Percentiles rank a stretch among this genome's conserved stretches.
These are phyloP conservation scores for Palythoa grandiflora DNA, from an alignment of 92 coral and sea anemone genomes.

Conservation along the genomic window DNA sequence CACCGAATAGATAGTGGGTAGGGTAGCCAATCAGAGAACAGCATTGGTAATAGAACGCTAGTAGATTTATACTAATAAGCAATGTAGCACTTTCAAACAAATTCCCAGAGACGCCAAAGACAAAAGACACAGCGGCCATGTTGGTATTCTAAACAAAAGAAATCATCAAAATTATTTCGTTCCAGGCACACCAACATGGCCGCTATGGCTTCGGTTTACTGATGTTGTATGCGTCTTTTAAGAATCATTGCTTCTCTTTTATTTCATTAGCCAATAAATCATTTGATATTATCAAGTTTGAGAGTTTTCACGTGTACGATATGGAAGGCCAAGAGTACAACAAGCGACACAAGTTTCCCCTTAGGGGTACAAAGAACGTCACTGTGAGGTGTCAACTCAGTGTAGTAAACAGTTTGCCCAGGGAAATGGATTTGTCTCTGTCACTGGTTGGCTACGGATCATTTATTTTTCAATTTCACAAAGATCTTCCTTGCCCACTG, in stretches of 20 bases:
- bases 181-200: too few species aligned
- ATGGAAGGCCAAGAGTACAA: not conserved
- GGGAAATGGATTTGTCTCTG: not conserved
- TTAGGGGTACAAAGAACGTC: not conserved
- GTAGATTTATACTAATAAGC: too few species aligned
- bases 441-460: not conserved
- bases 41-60: too few species aligned
- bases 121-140: too few species aligned
- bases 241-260: not conserved
- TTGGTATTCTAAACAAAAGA: too few species aligned
- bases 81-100: too few species aligned
- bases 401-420: not conserved
- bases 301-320: not conserved
- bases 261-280: not conserved
- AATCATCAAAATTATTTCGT: too few species aligned
- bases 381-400: not conserved
- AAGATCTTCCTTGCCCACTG: not conserved
- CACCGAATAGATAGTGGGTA: too few species aligned
- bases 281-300: not conserved
- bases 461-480: not conserved
- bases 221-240: too few species aligned
- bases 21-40: too few species aligned
- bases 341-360: not conserved
- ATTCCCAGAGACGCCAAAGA: too few species aligned
- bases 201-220: too few species aligned